phyloP scores from a whole-genome alignment of 1,140 invertebrate species.

The Neuroterus valhalla region DNA sequence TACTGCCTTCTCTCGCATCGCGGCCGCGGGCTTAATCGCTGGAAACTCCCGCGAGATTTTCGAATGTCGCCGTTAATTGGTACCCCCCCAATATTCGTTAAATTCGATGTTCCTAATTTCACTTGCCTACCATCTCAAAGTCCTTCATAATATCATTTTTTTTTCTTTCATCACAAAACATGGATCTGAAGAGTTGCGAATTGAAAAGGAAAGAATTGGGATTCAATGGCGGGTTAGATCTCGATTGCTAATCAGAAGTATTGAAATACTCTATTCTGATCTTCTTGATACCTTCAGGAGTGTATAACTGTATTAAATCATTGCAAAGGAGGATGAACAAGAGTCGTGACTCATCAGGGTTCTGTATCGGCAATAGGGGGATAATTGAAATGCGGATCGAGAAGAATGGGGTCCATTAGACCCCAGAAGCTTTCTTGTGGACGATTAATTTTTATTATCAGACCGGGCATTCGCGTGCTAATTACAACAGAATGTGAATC shows the following conservation, averaged over 20 bases:
- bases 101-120: conserved; percentile 20
- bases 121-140: conserved; percentile 5
- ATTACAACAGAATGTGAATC: conserved; percentile 59
- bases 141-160: background rate
- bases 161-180: too few species aligned
- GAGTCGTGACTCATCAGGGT: conserved; percentile 2
- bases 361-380: conserved; percentile 2
- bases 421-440: conserved; percentile 34
- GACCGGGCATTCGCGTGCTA: conserved; percentile 50
- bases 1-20: conserved; percentile 52
- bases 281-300: background rate
- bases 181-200: background rate
- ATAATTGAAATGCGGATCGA: conserved; percentile 21
- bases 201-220: background rate
- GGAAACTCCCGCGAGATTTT: conserved; percentile 59
- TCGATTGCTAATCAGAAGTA: background rate
- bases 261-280: background rate
- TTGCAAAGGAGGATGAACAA: background rate
- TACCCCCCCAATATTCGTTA: conserved; percentile 9
- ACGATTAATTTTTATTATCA: conserved; percentile 63
- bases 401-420: background rate
- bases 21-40: conserved; percentile 50
- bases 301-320: background rate
- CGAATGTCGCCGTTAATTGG: conserved; percentile 37
- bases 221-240: too few species aligned